Evolutionary conservation across 2,888 invertebrate genomes (phyloP).

Genomic region (Carcina quercana): DNA sequence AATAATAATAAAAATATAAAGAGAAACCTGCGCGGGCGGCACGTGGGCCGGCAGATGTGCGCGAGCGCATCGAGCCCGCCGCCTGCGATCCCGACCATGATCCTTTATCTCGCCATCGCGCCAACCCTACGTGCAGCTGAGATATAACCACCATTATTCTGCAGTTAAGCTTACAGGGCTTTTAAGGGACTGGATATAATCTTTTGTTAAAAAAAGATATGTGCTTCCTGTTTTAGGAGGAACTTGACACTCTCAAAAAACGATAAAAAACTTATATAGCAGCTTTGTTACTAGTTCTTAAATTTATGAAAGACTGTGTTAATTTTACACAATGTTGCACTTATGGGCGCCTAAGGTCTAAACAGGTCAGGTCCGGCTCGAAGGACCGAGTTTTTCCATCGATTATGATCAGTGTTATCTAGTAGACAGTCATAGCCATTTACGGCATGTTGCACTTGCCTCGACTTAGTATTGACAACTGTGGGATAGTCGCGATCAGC

Average conservation of each 20-base stretch:
- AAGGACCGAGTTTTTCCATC: constrained; percentile 58
- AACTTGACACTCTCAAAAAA: constrained; percentile 20
- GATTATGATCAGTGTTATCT: constrained; percentile 55
- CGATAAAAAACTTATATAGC: constrained; percentile 12
- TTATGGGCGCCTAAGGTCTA: constrained; percentile 32
- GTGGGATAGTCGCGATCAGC: constrained; percentile 59
- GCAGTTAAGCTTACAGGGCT: constrained; percentile 35
- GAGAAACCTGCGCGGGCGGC: constrained; percentile 57
- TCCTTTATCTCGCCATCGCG: constrained; percentile 53
- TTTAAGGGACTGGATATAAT: constrained; percentile 33
- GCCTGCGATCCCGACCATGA: constrained; percentile 31
- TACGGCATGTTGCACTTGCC: constrained; percentile 57
- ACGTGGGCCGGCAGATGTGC: constrained; percentile 71
- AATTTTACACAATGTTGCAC: constrained; percentile 16
- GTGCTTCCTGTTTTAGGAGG: constrained; percentile 14
- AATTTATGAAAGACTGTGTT: constrained; percentile 6
- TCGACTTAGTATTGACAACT: constrained; percentile 59
- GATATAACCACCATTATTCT: constrained; percentile 54
- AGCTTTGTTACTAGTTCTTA: constrained; percentile 6
- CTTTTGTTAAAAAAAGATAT: constrained; percentile 21
- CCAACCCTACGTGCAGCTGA: constrained; percentile 44
- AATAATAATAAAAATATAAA: constrained; percentile 42
- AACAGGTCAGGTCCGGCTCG: constrained; percentile 65
- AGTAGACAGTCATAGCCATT: constrained; percentile 47
- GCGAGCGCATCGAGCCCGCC: constrained; percentile 43